Evolutionary conservation across 2,888 invertebrate genomes (phyloP), one percentile per base, ranked within the genome.

Genomic region (Polia nebulosa): DNA sequence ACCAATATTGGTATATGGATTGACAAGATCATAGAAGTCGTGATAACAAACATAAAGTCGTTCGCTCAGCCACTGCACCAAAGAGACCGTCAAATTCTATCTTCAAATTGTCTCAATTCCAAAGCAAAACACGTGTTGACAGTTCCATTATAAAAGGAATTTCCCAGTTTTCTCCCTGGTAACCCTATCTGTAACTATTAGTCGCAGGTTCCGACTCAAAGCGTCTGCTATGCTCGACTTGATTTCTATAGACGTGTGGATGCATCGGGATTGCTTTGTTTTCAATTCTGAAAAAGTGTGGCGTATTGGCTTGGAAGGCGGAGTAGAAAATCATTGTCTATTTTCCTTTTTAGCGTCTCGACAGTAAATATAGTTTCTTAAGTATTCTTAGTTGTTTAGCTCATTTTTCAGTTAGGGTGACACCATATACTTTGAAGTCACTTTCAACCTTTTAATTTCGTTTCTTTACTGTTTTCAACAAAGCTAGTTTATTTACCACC

Each of bases 121-220:
- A 2, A 11, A 41, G 6, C 17, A 22, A 8, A 56, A n/a, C 22
- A 29, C 20, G 13, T 51, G 13, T 15, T 66, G 67, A 32, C 56
- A 75, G 32, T 27, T 63, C 47, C 15, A 1, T 22, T 22, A 49
- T 56, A 13, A 32, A 3, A 49, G 27, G 4, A n/a, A n/a, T 49
- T 32, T 41, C 36, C 5, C 5, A 29, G 7, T 57, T 39, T 44
- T 55, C 47, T 29, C 8, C 13, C 2, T 39, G 47, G 1, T 60
- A 79, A 25, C 76, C 77, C 80, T 77, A 55, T 62, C n/a, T 17
- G 9, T 41, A 27, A 34, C 72, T 66, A 78, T 83, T 82, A 75
- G 81, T 72, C 78, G 71, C 61, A 52, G 64, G 61, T 70, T 74
- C 68, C 74, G 57, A 56, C 47, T 74, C 75, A 76, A 71, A 74